Evolutionary conservation across 2,888 invertebrate genomes (phyloP).

Genomic region (Stomorhina lunata): DNA sequence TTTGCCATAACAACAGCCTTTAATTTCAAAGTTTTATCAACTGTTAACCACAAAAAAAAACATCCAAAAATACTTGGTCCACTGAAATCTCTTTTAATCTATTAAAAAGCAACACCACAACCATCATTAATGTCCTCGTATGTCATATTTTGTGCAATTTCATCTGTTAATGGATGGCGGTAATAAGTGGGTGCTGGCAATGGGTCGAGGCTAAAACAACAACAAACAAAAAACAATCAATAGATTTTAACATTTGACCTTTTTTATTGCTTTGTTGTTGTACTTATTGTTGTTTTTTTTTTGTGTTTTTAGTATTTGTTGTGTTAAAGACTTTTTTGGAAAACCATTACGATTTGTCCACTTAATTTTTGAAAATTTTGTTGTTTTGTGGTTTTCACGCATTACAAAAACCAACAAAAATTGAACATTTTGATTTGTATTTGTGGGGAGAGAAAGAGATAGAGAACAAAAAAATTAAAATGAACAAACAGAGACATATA

Average conservation of each 20-base stretch:
- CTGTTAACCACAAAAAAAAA: not conserved
- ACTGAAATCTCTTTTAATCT: not conserved
- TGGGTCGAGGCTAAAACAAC: not conserved
- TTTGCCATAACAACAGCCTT: not conserved
- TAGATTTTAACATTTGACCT: not conserved
- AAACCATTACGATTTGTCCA: constrained; percentile 35
- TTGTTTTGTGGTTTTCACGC: constrained; percentile 48
- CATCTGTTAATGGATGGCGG: constrained; percentile 28
- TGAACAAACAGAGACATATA: not conserved
- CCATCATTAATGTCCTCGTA: not conserved
- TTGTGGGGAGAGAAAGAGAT: too few relatives aligned
- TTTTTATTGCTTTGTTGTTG: not conserved
- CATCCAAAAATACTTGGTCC: not conserved
- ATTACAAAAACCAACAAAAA: constrained; percentile 26
- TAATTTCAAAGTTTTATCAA: not conserved
- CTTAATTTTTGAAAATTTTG: constrained; percentile 48
- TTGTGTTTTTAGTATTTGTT: not conserved
- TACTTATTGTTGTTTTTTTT: not conserved
- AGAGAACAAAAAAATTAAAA: not conserved
- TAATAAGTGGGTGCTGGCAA: not conserved
- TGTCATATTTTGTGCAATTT: not conserved
- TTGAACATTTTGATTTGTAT: constrained; percentile 39
- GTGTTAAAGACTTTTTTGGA: not conserved
- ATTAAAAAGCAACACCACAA: not conserved
- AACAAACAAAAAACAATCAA: too few relatives aligned